Base-by-base conservation (phyloP, 2,888 invertebrate genomes). In the Pyrrhosoma nymphula region DNA sequence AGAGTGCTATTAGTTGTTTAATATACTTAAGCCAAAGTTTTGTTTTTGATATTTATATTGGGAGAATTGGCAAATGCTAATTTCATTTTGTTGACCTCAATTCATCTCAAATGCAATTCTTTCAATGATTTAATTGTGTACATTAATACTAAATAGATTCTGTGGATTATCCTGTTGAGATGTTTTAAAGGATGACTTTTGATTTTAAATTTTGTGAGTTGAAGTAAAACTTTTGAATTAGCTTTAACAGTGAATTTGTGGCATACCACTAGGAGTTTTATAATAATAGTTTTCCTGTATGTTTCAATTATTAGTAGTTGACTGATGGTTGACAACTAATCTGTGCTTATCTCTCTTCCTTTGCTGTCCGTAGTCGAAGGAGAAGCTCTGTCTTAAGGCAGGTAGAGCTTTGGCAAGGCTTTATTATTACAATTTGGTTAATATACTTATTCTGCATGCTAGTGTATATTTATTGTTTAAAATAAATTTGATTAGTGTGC, bases 371-470 rank as follows among this genome's bases (percentile, higher is more conserved):
- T 96, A 97, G 97, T 96, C 96, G 97, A 96, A 96, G 97, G 96
- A 96, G 97, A 96, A 97, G 97, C 96, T 97, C 97, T 96, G 96
- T 97, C 96, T 96, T 97, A 96, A 97, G 97, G 97, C 97, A 97
- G 97, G 97, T 97, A 96, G 96, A 96, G 95, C 96, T 96, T 96
- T 96, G 96, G 96, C 96, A 96, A 95, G 95, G 95, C 91, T 95
- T 90, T 93, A 93, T 93, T 95, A 89, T 89, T 95, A 56, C 56
- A 95, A 89, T 82, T 95, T 47, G 47, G 88, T 95, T 88, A 93
- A 47, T 47, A 93, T 47, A 93, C 69, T 93, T 93, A 93, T 93
- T 93, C 69, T 93, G 93, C 93, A 93, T 93, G 93, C 63, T 93
- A 93, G 39, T n/a, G 47, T 93, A 93, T 93, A 93, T 47, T 47